A percentile compares a stretch with the other conserved stretches of the same genome.
These are phyloP conservation scores for Zoanthus sansibaricus DNA, from an alignment of 92 coral and sea anemone species.

Conservation along the genomic window DNA sequence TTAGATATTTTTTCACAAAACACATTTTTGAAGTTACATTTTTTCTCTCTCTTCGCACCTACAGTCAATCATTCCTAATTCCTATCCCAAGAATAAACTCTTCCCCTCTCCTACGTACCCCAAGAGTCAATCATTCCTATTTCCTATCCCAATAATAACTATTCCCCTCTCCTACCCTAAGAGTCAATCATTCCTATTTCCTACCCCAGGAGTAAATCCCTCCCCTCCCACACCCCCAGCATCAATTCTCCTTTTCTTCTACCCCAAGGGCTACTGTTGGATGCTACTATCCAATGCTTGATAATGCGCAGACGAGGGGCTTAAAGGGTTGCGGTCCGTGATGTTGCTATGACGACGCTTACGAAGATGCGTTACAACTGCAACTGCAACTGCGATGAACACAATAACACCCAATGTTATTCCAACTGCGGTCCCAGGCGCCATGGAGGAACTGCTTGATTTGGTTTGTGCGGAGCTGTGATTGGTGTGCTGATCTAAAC, in stretches of 20 bases:
- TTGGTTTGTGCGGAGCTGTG: conserved; percentile 42
- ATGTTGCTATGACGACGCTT: conserved; percentile 12
- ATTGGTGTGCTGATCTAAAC: background rate
- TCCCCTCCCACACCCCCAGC: too few relatives aligned
- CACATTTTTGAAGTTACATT: too few relatives aligned
- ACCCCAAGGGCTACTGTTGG: background rate
- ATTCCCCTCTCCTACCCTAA: too few relatives aligned
- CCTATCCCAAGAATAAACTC: too few relatives aligned
- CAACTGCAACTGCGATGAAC: conserved; percentile 57
- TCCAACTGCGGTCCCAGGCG: conserved; percentile 75
- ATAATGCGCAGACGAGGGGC: conserved; percentile 17
- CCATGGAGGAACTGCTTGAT: conserved; percentile 37
- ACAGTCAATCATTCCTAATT: too few relatives aligned
- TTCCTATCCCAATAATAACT: too few relatives aligned
- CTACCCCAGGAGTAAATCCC: too few relatives aligned
- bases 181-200: too few relatives aligned
- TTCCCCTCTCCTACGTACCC: too few relatives aligned
- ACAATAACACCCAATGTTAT: conserved; percentile 76
- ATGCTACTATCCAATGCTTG: conserved; percentile 12
- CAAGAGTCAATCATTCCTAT: too few relatives aligned
- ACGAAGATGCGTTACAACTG: conserved; percentile 69
- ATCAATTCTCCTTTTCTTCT: background rate
- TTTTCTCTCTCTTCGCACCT: too few relatives aligned
- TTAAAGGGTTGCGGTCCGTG: conserved; percentile 10
- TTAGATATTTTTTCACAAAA: too few relatives aligned